Base-by-base conservation (phyloP, 2,797 vertebrate genomes). In the Semaprochilodus insignis region DNA sequence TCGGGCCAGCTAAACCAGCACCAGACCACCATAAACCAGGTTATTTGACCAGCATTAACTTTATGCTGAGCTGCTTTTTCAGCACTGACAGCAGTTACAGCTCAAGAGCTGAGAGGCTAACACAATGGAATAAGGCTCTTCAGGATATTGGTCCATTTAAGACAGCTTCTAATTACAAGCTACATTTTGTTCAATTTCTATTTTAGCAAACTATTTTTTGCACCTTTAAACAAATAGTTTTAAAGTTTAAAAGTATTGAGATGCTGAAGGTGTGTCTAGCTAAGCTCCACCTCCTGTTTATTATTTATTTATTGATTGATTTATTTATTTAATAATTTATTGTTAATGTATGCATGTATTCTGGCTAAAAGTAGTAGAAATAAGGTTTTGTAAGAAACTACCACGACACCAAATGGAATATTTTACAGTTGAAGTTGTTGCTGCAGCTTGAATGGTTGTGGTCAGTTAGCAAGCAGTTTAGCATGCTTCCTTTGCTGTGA, bases 401-500 rank as follows among this genome's bases (percentile, higher is more conserved):
- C 21, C 27, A 54, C 25, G 63, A 14, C 21, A 66, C 34, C 17
- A 59, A 36, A 16, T 21, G 11, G 51, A 72, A 54, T 54, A 40
- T 31, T 54, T 31, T 51, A 52, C 34, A 36, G 57, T 17, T 76
- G 66, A n/a, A 36, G 44, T 23, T 76, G 66, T 16, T 62, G 36
- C 19, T 69, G 59, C 66, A 31, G 36, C 19, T 59, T n/a, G n/a
- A 69, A 54, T 23, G 21, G 8, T n/a, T 81, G 57, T 21, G 25
- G n/a, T n/a, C 19, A 19, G 13, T 60, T 21, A 23, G 34, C 57
- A 21, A 57, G 6, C 36, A 36, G 36, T 48, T 52, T 55, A 55
- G 62, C 11, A 36, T 72, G 31, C 25, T 52, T 23, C 34, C 69
- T 83, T 69, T 62, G 31, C 60, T 69, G 57, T 65, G 81, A 71